Conservation (phyloP, 2,888 invertebrate genomes). For the Scelioninae gen. 2 region DNA sequence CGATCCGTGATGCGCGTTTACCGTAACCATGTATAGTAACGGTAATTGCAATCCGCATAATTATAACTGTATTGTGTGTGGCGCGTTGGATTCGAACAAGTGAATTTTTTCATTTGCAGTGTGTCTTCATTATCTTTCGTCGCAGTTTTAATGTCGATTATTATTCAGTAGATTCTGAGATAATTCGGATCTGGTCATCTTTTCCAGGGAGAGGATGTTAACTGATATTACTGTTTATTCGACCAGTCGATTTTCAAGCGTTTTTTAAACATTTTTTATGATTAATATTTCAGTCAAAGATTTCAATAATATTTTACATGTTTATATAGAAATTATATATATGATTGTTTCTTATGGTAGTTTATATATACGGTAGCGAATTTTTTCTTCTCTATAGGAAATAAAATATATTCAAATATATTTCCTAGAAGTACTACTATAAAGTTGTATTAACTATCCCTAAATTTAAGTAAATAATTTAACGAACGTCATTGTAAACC, state of each 20-base stretch:
- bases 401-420: conserved; percentile 20
- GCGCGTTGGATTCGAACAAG: conserved; percentile 10
- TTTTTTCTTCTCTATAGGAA: conserved; percentile 17
- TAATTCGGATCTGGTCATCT: too few species aligned
- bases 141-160: neutral
- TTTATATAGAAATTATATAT: conserved; percentile 8
- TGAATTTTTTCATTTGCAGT: conserved; percentile 13
- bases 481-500: too few species aligned
- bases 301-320: conserved; percentile 1
- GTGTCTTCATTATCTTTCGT: conserved; percentile 1
- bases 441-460: conserved; percentile 10
- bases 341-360: conserved; percentile 23
- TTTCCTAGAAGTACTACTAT: conserved; percentile 20
- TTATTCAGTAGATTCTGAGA: neutral
- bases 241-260: too few species aligned
- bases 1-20: conserved; percentile 58
- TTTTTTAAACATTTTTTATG: too few species aligned
- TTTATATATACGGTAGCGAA: conserved; percentile 11
- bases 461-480: conserved; percentile 6
- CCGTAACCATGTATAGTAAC: conserved; percentile 27
- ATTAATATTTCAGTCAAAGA: neutral
- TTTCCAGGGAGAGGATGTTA: too few species aligned
- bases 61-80: conserved; percentile 10
- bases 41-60: conserved; percentile 7
- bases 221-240: too few species aligned